Conservation (phyloP, 2,797 vertebrate species). For the Sebastiscus albofasciatus region DNA sequence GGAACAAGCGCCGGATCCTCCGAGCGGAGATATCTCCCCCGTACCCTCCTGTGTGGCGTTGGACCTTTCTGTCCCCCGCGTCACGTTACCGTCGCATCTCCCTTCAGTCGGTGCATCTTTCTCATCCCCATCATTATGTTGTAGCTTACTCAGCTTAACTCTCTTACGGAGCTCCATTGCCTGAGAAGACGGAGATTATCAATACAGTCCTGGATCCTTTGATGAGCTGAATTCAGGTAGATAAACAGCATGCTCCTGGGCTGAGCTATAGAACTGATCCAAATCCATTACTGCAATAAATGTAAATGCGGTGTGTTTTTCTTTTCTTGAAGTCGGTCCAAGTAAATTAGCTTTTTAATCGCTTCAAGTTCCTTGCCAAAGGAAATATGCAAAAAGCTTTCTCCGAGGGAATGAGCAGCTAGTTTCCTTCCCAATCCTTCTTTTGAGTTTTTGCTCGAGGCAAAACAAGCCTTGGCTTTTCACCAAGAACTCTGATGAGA, state of each 20-base stretch:
- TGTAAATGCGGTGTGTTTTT: slow-evolving; percentile 40
- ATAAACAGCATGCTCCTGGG: slow-evolving; percentile 39
- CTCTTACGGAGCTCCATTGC: slow-evolving; percentile 77
- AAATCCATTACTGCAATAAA: slow-evolving; percentile 55
- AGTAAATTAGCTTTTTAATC: slow-evolving; percentile 74
- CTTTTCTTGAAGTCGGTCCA: slow-evolving; percentile 66
- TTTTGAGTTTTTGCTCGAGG: slow-evolving; percentile 57
- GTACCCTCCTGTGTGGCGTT: background rate
- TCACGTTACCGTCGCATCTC: slow-evolving; percentile 6
- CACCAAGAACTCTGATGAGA: slow-evolving; percentile 67
- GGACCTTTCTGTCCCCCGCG: slow-evolving; percentile 7
- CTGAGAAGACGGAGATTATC: slow-evolving; percentile 30
- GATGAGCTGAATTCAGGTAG: slow-evolving; percentile 56
- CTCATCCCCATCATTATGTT: slow-evolving; percentile 11
- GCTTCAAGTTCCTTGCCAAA: slow-evolving; percentile 65
- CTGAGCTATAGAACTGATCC: slow-evolving; percentile 37
- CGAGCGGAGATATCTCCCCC: slow-evolving; percentile 7
- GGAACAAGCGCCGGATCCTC: slow-evolving; percentile 43
- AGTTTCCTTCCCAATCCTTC: slow-evolving; percentile 62
- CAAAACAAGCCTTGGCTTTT: slow-evolving; percentile 69
- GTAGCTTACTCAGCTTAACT: slow-evolving; percentile 42
- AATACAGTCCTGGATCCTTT: slow-evolving; percentile 45
- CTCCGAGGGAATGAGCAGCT: slow-evolving; percentile 59
- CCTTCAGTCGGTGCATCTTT: slow-evolving; percentile 10
- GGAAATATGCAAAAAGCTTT: slow-evolving; percentile 63